Evolutionary conservation across 2,797 vertebrate genomes (phyloP), one percentile per base, ranked within the genome.

Genomic region (Nyctalus aviator): DNA sequence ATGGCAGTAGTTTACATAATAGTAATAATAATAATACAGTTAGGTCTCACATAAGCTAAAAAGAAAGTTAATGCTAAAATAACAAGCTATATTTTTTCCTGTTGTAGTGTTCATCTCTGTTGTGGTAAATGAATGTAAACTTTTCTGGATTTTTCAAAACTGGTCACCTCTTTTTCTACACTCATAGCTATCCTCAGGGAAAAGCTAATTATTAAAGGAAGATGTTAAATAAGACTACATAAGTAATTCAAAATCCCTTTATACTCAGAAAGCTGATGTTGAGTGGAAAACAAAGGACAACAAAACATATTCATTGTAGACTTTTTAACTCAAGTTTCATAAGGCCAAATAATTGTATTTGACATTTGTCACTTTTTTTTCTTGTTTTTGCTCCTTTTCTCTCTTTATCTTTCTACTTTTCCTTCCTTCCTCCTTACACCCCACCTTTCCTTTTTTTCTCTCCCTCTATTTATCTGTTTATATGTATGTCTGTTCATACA

Each of bases 321-420:
- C 73, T 53, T 84, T 91, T 50, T 64, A 94, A 57, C 18, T 75
- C 64, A 75, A 30, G 11, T 87, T 84, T 88, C 48, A 32, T 78
- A 88, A 95, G 35, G 27, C 32, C 48, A 85, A 75, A 83, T 79
- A 68, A 37, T 30, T 76, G 25, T 18, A 62, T 32, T 79, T 66
- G 6, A 27, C n/a, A 27, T 72, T 83, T 91, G 10, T 72, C 37
- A 75, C 23, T 57, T 75, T 79, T 84, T 32, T 91, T 32, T 81
- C 83, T 8, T n/a, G 53, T 30, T 25, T 44, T 13, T 59, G 9
- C 18, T 59, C 44, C 53, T 76, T 48, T 37, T 6, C 50, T 81
- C 14, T 62, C 66, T 75, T 73, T 17, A 20, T 8, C 18, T 66
- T 53, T 55, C 66, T 81, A 23, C 20, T 44, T 46, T 57, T 7